Percentiles rank a stretch among this genome's conserved stretches.
These are phyloP conservation scores for Maccullochella peelii DNA, from an alignment of 2,113 vertebrate genomes.

Conservation along the genomic window DNA sequence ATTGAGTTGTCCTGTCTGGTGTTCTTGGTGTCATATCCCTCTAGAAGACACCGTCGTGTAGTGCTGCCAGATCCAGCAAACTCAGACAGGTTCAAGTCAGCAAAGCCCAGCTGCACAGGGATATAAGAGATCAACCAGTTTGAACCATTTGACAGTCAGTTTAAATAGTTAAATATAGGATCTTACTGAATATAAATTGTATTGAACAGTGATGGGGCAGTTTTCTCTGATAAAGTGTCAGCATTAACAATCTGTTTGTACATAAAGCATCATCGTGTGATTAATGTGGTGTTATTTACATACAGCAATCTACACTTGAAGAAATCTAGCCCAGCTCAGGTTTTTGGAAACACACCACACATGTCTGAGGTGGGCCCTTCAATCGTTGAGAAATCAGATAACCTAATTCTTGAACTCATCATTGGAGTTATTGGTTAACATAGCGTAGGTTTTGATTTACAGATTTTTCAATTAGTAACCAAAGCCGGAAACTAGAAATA, in stretches of 20 bases:
- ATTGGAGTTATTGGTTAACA: conserved; percentile 66
- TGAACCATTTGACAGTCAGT: neutral
- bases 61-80: conserved; percentile 96
- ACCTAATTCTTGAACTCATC: conserved; percentile 10
- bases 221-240: neutral
- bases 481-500: conserved; percentile 29
- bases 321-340: neutral
- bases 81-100: conserved; percentile 96
- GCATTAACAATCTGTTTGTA: neutral
- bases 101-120: conserved; percentile 92
- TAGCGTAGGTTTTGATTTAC: conserved; percentile 15
- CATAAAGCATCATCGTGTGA: neutral
- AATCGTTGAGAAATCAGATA: conserved; percentile 12
- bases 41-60: conserved; percentile 92
- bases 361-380: neutral
- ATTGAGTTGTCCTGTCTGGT: conserved; percentile 98
- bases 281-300: neutral
- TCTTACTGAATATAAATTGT: neutral
- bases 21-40: conserved; percentile 98
- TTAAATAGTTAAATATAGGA: neutral
- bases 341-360: conserved; percentile 2
- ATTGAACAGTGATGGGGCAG: neutral
- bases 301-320: neutral
- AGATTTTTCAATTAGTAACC: conserved; percentile 64
- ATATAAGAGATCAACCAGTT: neutral